Base-by-base conservation (phyloP, 2,113 vertebrate species). In the Mugil cephalus region DNA sequence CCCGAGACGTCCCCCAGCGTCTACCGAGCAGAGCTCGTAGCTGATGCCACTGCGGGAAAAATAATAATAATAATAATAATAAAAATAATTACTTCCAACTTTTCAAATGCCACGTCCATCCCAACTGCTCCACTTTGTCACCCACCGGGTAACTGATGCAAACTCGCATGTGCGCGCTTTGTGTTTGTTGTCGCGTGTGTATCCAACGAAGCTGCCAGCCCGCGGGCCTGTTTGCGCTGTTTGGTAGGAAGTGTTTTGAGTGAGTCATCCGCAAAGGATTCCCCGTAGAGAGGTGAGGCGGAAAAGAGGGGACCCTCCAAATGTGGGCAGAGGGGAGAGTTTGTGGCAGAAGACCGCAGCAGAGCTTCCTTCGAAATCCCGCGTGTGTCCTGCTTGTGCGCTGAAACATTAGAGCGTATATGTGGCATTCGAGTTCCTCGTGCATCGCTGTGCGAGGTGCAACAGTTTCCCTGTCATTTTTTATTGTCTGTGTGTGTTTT, bases 181-280 rank as follows among this genome's bases (percentile, higher is more conserved):
- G 46, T 82, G 61, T 81, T 52, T 84, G 70, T 67, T 78, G 76
- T 61, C 64, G 30, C 35, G 43, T 69, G 47, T 70, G 67, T 58
- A 51, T 10, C 6, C 58, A 17, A 74, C 40, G 60, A 10, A n/a
- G 74, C 85, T 66, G 69, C 30, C 80, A 80, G 89, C 93, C 91
- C 68, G 70, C 34, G 18, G 93, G 88, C 84, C 87, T 94, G 92
- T 93, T 92, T 93, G 85, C 83, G 59, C 54, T 93, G 82, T 87
- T 88, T 76, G 73, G 85, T 88, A 87, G 89, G 90, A 93, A 91
- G 91, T 91, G 87, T 93, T 92, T 91, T 91, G 89, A 92, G 85
- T 94, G 94, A 95, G 92, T 96, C 93, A 96, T 94, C 77, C 78
- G 35, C 80, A 66, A 95, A 94, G 94, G 94, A 95, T 94, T 96